phyloP scores from a whole-genome alignment of 2,797 vertebrate genomes.

The Peromyscus eremicus region DNA sequence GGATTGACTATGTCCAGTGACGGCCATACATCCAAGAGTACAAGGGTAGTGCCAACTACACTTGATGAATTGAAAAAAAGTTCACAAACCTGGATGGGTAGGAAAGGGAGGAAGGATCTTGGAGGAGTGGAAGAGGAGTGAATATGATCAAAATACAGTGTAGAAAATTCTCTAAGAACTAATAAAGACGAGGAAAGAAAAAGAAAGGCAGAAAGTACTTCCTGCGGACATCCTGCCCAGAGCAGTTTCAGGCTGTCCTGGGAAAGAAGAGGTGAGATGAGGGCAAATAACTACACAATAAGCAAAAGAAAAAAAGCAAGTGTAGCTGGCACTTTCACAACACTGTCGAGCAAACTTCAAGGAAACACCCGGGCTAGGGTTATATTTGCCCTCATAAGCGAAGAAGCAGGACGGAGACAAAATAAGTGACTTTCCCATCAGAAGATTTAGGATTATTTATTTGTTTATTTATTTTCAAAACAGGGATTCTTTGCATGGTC shows the following conservation, averaged over 20 bases:
- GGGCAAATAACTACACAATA: background rate
- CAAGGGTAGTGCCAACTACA: background rate
- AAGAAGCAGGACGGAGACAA: background rate
- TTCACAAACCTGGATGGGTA: background rate
- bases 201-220: background rate
- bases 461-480: background rate
- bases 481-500: background rate
- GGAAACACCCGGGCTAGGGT: background rate
- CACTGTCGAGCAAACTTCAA: background rate
- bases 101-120: background rate
- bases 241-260: slow-evolving; percentile 7
- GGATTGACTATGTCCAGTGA: background rate
- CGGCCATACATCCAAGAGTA: too few relatives aligned
- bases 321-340: background rate
- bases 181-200: background rate
- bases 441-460: background rate
- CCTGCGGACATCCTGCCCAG: background rate
- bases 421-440: background rate
- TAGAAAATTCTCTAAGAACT: background rate
- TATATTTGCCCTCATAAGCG: background rate
- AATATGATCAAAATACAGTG: too few relatives aligned
- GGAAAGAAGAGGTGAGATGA: background rate
- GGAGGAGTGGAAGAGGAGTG: background rate
- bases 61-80: background rate
- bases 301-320: background rate